These are phyloP conservation scores for Drosophila truncata DNA, from an alignment of 1,140 invertebrate genomes.

Conservation along the genomic window DNA sequence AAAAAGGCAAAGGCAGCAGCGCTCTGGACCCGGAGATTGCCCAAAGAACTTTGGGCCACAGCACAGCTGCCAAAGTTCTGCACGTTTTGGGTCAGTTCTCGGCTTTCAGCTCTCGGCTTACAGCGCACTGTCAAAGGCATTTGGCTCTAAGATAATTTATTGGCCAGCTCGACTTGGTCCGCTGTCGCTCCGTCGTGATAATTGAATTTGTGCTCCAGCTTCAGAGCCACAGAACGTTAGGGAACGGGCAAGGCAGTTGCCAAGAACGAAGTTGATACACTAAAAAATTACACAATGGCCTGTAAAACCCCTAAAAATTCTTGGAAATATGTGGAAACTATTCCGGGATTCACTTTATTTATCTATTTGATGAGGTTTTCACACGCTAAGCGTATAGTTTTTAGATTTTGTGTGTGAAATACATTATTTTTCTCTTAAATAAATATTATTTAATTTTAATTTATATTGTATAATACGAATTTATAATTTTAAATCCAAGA, in stretches of 20 bases:
- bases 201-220: slow-evolving; percentile 76
- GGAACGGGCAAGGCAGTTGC: slow-evolving; percentile 9
- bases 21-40: slow-evolving; percentile 31
- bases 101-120: slow-evolving; percentile 35
- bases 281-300: not conserved
- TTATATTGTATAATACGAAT: not conserved
- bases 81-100: slow-evolving; percentile 77
- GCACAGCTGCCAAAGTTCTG: slow-evolving; percentile 53
- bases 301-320: not conserved
- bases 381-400: not conserved
- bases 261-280: slow-evolving; percentile 32
- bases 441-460: not conserved
- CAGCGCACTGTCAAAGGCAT: slow-evolving; percentile 78
- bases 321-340: slow-evolving; percentile 5
- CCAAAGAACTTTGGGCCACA: slow-evolving; percentile 57
- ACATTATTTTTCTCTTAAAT: too few species aligned
- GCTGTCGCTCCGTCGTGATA: slow-evolving; percentile 74
- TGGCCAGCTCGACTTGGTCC: slow-evolving; percentile 70
- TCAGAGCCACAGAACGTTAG: slow-evolving; percentile 23
- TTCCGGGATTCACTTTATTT: not conserved
- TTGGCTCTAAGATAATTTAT: slow-evolving; percentile 82
- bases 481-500: not conserved
- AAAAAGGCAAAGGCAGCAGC: slow-evolving; percentile 37
- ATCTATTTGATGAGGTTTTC: not conserved
- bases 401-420: not conserved